A percentile compares a stretch with the other conserved stretches of the same genome.
These are phyloP conservation scores for Aulostomus chinensis DNA, from an alignment of 2,797 vertebrate genomes.

Conservation along the genomic window DNA sequence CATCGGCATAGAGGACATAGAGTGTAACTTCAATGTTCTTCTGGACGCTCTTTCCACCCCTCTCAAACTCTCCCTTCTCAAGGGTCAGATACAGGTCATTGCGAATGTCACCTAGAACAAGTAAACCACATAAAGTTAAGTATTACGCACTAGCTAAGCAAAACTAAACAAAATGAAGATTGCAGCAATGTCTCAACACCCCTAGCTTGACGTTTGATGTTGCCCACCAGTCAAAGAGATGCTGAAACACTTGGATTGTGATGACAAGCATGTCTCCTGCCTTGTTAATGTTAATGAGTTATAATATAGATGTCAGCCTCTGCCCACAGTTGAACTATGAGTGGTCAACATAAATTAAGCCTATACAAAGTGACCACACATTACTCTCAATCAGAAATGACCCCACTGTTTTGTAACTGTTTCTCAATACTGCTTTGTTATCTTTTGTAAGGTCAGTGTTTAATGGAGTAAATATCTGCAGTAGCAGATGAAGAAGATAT, in stretches of 20 bases:
- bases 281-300: constrained; percentile 23
- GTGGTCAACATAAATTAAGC: constrained; percentile 61
- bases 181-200: not conserved
- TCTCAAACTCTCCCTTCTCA: constrained; percentile 96
- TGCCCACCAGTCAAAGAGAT: constrained; percentile 17
- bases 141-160: not conserved
- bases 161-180: too few relatives aligned
- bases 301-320: constrained; percentile 34
- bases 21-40: constrained; percentile 99
- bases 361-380: constrained; percentile 6
- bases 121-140: constrained; percentile 8
- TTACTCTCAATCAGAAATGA: constrained; percentile 44
- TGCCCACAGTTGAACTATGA: constrained; percentile 26
- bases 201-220: not conserved
- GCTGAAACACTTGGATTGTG: constrained; percentile 10
- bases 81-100: constrained; percentile 96
- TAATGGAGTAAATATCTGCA: constrained; percentile 65
- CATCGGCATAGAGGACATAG: constrained; percentile 96
- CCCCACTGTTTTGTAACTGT: constrained; percentile 46
- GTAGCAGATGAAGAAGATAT: constrained; percentile 56
- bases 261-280: constrained; percentile 33
- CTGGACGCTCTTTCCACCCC: constrained; percentile 98
- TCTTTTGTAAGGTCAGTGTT: constrained; percentile 57
- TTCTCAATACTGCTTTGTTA: too few relatives aligned
- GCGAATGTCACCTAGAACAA: constrained; percentile 88